These are phyloP conservation scores for Gouania willdenowi DNA, from an alignment of 2,797 vertebrate species.

Conservation along the genomic window DNA sequence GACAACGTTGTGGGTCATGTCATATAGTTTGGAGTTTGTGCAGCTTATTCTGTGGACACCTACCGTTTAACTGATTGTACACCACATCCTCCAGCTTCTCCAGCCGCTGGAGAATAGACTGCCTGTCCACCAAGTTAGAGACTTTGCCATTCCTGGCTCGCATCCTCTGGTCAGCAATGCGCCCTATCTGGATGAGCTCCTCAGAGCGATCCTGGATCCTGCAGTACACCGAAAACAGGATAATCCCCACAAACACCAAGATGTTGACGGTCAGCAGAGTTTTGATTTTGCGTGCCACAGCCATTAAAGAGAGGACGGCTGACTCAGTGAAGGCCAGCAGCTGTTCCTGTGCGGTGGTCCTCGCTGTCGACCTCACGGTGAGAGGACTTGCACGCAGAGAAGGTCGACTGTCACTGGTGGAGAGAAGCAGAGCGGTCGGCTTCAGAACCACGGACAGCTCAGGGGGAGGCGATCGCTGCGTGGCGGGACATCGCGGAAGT, in stretches of 20 bases:
- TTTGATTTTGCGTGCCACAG: conserved; percentile 97
- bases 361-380: conserved; percentile 32
- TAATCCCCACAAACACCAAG: conserved; percentile 93
- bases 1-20: too few species aligned
- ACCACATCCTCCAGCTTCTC: conserved; percentile 97
- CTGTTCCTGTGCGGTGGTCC: conserved; percentile 55
- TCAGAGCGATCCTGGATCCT: conserved; percentile 92
- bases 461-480: conserved; percentile 23
- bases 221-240: conserved; percentile 97
- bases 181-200: conserved; percentile 87
- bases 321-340: conserved; percentile 72
- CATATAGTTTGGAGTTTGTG: too few species aligned
- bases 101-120: conserved; percentile 93
- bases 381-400: conserved; percentile 4
- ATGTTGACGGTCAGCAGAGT: conserved; percentile 99
- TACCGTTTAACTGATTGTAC: conserved; percentile 96
- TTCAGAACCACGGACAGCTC: conserved; percentile 79
- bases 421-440: conserved; percentile 51
- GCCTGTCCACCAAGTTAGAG: conserved; percentile 83
- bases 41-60: too few species aligned
- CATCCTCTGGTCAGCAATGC: conserved; percentile 82
- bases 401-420: conserved; percentile 27
- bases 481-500: conserved; percentile 27
- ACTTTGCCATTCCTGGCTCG: conserved; percentile 84
- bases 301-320: conserved; percentile 80